phyloP scores from a whole-genome alignment of 2,113 vertebrate species.

The Anthoscopus minutus region DNA sequence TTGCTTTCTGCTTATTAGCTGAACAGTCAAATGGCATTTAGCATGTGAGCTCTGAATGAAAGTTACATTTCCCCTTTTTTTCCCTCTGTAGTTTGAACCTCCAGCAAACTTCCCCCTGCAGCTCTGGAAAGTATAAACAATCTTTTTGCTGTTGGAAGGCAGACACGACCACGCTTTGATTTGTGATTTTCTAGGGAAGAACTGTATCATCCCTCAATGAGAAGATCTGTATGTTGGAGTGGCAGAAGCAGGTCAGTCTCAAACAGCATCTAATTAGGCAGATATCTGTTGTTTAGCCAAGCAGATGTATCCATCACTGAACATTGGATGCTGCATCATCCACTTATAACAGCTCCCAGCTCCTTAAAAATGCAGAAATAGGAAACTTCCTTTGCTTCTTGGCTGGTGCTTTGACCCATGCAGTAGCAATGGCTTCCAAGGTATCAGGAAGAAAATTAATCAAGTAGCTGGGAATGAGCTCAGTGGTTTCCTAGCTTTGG shows the following conservation, averaged over 20 bases:
- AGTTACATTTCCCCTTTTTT: not conserved
- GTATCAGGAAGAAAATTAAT: not conserved
- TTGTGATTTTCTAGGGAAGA: constrained; percentile 31
- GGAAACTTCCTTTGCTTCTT: not conserved
- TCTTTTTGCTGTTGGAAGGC: not conserved
- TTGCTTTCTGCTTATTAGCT: constrained; percentile 25
- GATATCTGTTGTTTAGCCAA: constrained; percentile 35
- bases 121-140: constrained; percentile 41
- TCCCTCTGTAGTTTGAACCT: not conserved
- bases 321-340: not conserved
- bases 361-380: not conserved
- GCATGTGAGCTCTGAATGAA: constrained; percentile 2
- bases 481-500: not conserved
- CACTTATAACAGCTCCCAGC: not conserved
- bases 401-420: not conserved
- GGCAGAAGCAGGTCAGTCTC: constrained; percentile 19
- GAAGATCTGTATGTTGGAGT: not conserved
- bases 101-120: constrained; percentile 16
- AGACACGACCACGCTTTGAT: constrained; percentile 20
- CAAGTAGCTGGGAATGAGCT: not conserved
- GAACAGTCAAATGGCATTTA: constrained; percentile 11
- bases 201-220: not conserved
- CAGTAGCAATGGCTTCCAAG: not conserved
- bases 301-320: constrained; percentile 5
- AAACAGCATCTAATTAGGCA: constrained; percentile 27